Evolutionary conservation across 2,888 invertebrate genomes (phyloP).

Genomic region (Drosophila affinis): DNA sequence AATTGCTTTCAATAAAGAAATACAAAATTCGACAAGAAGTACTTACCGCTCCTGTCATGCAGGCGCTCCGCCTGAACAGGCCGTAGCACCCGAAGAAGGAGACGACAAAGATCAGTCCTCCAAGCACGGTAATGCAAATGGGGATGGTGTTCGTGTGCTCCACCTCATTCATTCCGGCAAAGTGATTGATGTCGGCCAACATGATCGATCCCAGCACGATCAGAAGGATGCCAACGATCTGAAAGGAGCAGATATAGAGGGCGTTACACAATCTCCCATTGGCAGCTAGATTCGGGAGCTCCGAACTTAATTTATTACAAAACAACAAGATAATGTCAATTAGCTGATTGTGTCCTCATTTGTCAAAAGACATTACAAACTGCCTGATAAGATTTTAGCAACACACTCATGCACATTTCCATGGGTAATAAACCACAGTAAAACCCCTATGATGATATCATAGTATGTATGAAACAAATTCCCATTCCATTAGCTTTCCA

Average conservation of each 20-base stretch:
- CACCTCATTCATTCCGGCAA: conserved; percentile 84
- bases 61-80: conserved; percentile 92
- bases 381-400: conserved; percentile 8
- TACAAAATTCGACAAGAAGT: neutral
- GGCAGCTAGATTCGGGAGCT: neutral
- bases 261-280: neutral
- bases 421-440: conserved; percentile 21
- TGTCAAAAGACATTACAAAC: conserved; percentile 7
- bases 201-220: conserved; percentile 88
- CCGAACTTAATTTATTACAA: conserved; percentile 12
- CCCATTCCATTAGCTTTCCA: neutral
- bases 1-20: neutral
- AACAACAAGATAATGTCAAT: conserved; percentile 20
- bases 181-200: conserved; percentile 86
- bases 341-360: conserved; percentile 22
- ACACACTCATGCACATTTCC: neutral
- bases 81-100: conserved; percentile 96
- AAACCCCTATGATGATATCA: conserved; percentile 2
- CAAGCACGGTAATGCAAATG: conserved; percentile 88
- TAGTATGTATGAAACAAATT: conserved; percentile 1
- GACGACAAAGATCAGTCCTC: conserved; percentile 90
- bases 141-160: conserved; percentile 86
- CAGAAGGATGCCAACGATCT: conserved; percentile 89
- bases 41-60: conserved; percentile 92
- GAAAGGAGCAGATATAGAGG: neutral